Conservation (phyloP, 2,888 invertebrate species). For the Trypoxylon attenuatum region DNA sequence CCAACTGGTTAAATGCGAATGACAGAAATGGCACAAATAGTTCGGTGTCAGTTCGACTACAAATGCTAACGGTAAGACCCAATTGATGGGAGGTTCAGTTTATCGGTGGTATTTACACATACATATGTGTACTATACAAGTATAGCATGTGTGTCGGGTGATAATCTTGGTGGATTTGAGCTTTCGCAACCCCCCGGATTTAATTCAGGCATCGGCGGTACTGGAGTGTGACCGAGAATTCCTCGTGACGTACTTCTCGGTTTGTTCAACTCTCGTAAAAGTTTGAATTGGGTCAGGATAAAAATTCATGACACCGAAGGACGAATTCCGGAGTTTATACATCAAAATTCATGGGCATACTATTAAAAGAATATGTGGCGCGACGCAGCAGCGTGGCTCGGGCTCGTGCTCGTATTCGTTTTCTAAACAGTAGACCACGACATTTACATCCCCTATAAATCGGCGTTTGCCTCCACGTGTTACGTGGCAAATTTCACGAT, state of each 20-base stretch:
- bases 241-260: constrained; percentile 24
- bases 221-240: no score
- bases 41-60: no score
- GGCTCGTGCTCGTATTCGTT: constrained; percentile 2
- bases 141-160: no score
- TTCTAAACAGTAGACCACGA: constrained; percentile 7
- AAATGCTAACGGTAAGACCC: no score
- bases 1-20: no score
- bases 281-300: constrained; percentile 22
- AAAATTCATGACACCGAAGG: constrained; percentile 15
- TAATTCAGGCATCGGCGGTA: no score
- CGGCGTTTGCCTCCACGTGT: not conserved
- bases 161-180: no score
- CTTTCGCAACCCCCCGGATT: no score
- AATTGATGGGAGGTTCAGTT: no score
- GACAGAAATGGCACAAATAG: no score
- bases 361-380: constrained; percentile 44
- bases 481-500: not conserved
- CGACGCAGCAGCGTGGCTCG: constrained; percentile 3
- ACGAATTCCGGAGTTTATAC: constrained; percentile 27
- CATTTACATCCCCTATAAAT: constrained; percentile 20
- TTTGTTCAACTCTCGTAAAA: constrained; percentile 2
- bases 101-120: no score
- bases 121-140: no score
- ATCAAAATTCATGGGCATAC: constrained; percentile 30